Evolutionary conservation across 2,797 vertebrate species (phyloP).

Genomic region (Tenualosa thibaudeaui): DNA sequence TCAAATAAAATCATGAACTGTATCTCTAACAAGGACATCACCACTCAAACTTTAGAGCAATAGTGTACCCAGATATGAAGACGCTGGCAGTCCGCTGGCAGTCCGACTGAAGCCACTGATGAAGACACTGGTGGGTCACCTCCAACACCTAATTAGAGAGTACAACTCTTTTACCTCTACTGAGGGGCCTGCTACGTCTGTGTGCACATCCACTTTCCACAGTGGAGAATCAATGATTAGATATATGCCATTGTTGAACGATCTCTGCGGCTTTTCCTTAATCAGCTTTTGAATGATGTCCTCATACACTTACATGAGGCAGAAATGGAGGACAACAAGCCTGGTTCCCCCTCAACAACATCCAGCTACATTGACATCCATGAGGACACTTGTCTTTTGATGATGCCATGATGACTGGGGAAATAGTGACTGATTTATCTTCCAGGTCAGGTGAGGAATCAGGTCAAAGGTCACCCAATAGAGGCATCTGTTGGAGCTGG

Average conservation of each 20-base stretch:
- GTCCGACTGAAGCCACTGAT: neutral
- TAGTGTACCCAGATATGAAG: too few species aligned
- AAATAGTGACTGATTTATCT: neutral
- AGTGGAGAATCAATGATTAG: neutral
- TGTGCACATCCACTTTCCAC: neutral
- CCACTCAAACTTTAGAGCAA: too few species aligned
- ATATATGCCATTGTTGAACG: neutral
- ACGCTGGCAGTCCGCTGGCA: too few species aligned
- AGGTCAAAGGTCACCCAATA: neutral
- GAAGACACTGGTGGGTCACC: neutral
- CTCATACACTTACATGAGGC: neutral
- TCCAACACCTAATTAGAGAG: neutral
- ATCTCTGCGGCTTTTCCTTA: neutral
- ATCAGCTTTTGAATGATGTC: neutral
- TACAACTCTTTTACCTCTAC: neutral
- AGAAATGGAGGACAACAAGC: neutral
- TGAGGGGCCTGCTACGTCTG: neutral
- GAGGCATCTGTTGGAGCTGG: neutral
- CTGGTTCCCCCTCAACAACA: neutral
- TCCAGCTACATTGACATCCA: neutral
- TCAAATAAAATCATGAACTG: too few species aligned
- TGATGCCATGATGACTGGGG: neutral
- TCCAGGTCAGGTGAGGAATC: neutral
- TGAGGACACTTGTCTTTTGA: neutral
- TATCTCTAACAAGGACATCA: too few species aligned